phyloP scores from a whole-genome alignment of 2,888 invertebrate species.

The Linyphia triangularis region DNA sequence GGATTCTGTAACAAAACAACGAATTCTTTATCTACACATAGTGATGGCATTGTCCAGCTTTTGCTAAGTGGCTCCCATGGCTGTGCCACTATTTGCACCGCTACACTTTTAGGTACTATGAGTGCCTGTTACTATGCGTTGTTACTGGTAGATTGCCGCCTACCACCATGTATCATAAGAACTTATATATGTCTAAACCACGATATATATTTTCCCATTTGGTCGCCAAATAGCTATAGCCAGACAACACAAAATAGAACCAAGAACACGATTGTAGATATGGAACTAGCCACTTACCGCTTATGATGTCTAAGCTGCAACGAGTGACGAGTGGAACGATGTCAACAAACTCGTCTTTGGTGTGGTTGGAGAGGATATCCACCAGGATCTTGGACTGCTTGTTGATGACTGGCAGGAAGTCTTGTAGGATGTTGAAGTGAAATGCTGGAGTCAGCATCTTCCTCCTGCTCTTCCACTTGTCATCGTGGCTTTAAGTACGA shows the following conservation, averaged over 20 bases:
- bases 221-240: background rate
- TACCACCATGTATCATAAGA: no score
- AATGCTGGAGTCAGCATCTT: constrained; percentile 89
- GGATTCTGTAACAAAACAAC: constrained; percentile 65
- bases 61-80: no score
- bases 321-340: constrained; percentile 81
- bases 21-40: no score
- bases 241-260: background rate
- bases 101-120: no score
- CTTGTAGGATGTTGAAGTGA: constrained; percentile 88
- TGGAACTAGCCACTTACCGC: constrained; percentile 78
- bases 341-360: constrained; percentile 78
- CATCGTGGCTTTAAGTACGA: constrained; percentile 80
- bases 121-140: no score
- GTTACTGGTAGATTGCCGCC: no score
- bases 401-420: constrained; percentile 86
- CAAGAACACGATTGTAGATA: background rate
- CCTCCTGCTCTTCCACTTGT: constrained; percentile 85
- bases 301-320: constrained; percentile 82
- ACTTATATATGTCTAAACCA: background rate
- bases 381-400: constrained; percentile 83
- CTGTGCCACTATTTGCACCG: no score
- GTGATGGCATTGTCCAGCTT: no score
- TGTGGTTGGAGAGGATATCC: constrained; percentile 81
- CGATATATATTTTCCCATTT: background rate